A percentile compares a stretch with the other conserved stretches of the same genome.
Conservation (phyloP, 2,797 vertebrate genomes). For the Syndactyla subalaris region DNA sequence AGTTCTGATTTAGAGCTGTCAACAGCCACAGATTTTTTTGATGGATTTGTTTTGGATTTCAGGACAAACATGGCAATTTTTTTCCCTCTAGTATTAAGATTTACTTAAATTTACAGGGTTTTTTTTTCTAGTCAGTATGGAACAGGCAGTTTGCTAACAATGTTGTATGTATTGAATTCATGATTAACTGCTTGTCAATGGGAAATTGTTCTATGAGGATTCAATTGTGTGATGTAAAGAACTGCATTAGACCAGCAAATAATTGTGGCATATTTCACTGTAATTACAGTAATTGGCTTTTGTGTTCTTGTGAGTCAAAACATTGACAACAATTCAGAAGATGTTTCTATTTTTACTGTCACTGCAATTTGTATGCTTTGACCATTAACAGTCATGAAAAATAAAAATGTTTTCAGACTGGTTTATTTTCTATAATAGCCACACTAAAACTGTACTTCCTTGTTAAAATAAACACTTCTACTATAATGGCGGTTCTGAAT, state of each 20-base stretch:
- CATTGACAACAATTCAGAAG: not conserved
- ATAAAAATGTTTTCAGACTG: constrained; percentile 47
- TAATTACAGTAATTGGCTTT: not conserved
- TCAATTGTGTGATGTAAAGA: not conserved
- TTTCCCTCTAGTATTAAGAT: not conserved
- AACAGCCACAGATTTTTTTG: not conserved
- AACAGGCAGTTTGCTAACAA: not conserved
- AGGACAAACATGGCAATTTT: not conserved
- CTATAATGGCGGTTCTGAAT: constrained; percentile 49
- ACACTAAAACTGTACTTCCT: constrained; percentile 32
- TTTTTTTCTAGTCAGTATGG: not conserved
- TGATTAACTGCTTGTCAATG: not conserved
- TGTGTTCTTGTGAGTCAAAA: constrained; percentile 36
- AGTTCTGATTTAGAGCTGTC: not conserved
- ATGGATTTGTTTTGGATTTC: not conserved
- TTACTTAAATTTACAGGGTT: not conserved
- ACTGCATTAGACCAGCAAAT: not conserved
- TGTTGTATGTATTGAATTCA: not conserved
- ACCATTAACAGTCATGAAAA: constrained; percentile 36
- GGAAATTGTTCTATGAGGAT: not conserved
- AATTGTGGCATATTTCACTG: not conserved
- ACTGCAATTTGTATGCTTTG: constrained; percentile 18
- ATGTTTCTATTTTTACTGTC: constrained; percentile 23
- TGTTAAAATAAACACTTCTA: constrained; percentile 57
- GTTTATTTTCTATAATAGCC: constrained; percentile 47